Percentiles rank a stretch among this genome's conserved stretches.
phyloP scores from a whole-genome alignment of 1,140 invertebrate species.

The Aporrectodea caliginosa region DNA sequence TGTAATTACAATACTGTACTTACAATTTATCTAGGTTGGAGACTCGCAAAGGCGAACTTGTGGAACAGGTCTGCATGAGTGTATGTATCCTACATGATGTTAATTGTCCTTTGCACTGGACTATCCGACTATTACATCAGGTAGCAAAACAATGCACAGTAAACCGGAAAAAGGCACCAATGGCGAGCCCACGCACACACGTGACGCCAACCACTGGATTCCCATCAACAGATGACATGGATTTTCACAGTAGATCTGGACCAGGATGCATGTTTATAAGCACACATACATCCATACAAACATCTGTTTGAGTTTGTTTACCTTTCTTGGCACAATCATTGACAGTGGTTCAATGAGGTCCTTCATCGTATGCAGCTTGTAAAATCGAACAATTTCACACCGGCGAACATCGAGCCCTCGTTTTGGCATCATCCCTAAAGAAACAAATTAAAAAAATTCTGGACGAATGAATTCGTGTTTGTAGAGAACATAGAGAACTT shows the following conservation, averaged over 20 bases:
- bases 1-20: too few species aligned
- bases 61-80: too few species aligned
- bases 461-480: too few species aligned
- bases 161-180: background rate
- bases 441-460: background rate
- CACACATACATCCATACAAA: background rate
- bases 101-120: too few species aligned
- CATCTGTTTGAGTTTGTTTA: slow-evolving; percentile 43
- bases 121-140: too few species aligned
- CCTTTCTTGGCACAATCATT: slow-evolving; percentile 88
- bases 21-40: too few species aligned
- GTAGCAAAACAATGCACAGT: background rate
- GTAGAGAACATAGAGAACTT: too few species aligned
- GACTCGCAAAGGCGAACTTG: too few species aligned
- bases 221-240: background rate
- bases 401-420: slow-evolving; percentile 73
- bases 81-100: too few species aligned
- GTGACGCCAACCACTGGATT: background rate
- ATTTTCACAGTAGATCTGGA: background rate
- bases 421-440: slow-evolving; percentile 77
- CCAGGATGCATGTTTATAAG: background rate
- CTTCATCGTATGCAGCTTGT: slow-evolving; percentile 82
- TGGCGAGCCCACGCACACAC: background rate
- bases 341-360: slow-evolving; percentile 84
- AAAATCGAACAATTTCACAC: slow-evolving; percentile 87